Conservation (phyloP, 2,113 vertebrate species). For the Tachysurus vachellii region DNA sequence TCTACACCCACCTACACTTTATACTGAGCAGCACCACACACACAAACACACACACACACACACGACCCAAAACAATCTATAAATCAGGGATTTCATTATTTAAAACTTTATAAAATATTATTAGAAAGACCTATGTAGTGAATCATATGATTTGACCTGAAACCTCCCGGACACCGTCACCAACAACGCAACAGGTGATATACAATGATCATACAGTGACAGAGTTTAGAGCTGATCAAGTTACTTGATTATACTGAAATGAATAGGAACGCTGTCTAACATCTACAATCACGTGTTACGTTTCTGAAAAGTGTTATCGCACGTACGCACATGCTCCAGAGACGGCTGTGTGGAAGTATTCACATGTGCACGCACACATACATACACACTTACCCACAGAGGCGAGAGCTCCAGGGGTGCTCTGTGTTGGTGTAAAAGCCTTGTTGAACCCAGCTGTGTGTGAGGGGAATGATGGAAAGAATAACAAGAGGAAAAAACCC, state of each 20-base stretch:
- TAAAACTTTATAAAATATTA: neutral
- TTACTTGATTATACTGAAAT: neutral
- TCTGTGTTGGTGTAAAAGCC: conserved; percentile 17
- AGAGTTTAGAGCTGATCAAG: neutral
- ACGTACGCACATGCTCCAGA: neutral
- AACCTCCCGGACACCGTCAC: neutral
- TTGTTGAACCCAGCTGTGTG: conserved; percentile 1
- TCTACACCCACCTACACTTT: neutral
- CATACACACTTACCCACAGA: conserved; percentile 1
- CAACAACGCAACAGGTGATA: neutral
- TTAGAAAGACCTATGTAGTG: neutral
- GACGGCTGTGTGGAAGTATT: neutral
- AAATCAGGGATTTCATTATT: neutral
- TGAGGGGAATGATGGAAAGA: conserved; percentile 5
- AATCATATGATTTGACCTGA: neutral
- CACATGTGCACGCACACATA: neutral
- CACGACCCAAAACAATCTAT: neutral
- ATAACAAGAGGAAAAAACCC: conserved; percentile 24
- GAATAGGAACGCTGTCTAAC: neutral
- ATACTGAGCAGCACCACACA: neutral
- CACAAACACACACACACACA: neutral
- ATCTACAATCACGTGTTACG: neutral
- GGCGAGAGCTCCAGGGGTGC: conserved; percentile 1
- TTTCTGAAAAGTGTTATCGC: neutral
- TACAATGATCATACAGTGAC: neutral